Base-by-base conservation (phyloP, 2,797 vertebrate species). In the Benthosema pterotum region DNA sequence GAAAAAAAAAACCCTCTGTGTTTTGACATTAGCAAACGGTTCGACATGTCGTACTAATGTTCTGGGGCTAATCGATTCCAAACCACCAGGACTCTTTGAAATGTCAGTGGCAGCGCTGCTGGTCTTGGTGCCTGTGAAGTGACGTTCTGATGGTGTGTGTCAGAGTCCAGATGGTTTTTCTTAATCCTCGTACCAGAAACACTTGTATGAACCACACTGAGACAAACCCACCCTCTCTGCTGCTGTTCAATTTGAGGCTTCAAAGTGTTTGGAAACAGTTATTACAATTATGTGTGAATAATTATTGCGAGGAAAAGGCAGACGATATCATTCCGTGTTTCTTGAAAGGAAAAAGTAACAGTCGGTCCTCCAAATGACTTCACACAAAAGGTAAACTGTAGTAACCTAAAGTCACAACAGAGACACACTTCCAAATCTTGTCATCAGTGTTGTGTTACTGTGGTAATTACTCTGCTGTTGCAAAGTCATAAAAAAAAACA, bases 41-140 rank as follows among this genome's bases (percentile, higher is more conserved):
- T 68, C 32, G 61, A 62, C 64, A 55, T 60, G 63, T 63, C 57
- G 38, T 47, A 12, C 48, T 70, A 65, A 77, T 65, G 56, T 50
- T 62, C 65, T 48, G 47, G 63, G 48, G 57, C 64, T 67, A 77
- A 81, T 77, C 45, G 25, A 61, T 68, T 78, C 74, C 72, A 77
- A 56, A 63, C 71, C 48, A 12, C 63, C 22, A 1, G 15, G 58
- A 38, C 19, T 59, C 65, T 74, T 64, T 79, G 67, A 79, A 71
- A 69, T 61, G 52, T 63, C 48, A 42, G 17, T 3, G 1, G 60
- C 13, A 19, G 47, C 42, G 60, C 13, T 18, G 51, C 42, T 56
- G 65, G 42, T 51, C 19, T 46, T 13, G 15, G 42, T 58, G 52
- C 69, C 49, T 69, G 58, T 63, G 63, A 53, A 57, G 48, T 57